These are phyloP conservation scores for Cyprinodon variegatus DNA, from an alignment of 2,113 vertebrate species.

Conservation along the genomic window DNA sequence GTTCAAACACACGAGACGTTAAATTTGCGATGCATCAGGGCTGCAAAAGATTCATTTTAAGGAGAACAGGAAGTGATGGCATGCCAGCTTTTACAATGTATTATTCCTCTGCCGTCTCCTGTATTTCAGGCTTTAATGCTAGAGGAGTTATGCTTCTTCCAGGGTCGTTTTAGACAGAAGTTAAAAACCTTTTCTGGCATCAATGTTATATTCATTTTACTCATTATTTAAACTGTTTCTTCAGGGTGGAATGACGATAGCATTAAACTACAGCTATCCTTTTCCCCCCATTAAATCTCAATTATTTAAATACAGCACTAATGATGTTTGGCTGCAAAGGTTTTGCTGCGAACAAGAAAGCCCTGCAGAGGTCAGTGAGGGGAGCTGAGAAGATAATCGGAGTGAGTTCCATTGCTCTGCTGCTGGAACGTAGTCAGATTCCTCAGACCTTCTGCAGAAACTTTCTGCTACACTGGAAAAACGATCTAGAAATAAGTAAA, in stretches of 20 bases:
- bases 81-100: background rate
- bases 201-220: background rate
- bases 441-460: too few species aligned
- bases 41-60: background rate
- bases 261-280: background rate
- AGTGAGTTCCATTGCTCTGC: too few species aligned
- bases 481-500: too few species aligned
- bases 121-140: background rate
- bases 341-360: too few species aligned
- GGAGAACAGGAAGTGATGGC: background rate
- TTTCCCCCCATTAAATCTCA: background rate
- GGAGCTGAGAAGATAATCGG: too few species aligned
- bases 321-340: too few species aligned
- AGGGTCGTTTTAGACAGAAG: background rate
- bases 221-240: background rate
- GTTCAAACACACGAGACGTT: slow-evolving; percentile 27
- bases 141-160: background rate
- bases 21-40: slow-evolving; percentile 9
- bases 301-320: too few species aligned
- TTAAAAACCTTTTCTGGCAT: background rate
- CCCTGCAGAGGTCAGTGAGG: too few species aligned
- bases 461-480: too few species aligned
- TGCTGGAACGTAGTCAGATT: too few species aligned
- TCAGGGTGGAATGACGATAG: background rate
- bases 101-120: background rate